phyloP scores from a whole-genome alignment of 1,140 invertebrate species.

The Camponotus pennsylvanicus region DNA sequence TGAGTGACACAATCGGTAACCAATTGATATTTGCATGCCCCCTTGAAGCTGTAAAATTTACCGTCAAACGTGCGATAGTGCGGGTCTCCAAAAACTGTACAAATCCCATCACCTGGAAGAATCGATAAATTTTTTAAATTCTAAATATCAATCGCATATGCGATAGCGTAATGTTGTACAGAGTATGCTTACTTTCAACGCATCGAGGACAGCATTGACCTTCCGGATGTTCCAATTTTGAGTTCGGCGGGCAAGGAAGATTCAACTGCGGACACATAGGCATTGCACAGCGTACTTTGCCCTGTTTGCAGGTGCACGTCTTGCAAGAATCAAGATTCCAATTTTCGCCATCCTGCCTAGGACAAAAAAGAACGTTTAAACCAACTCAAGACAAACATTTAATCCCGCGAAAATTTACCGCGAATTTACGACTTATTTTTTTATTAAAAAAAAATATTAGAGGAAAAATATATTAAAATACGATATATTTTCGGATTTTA shows the following conservation, averaged over 20 bases:
- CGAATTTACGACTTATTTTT: not conserved
- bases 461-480: not conserved
- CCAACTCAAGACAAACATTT: constrained; percentile 24
- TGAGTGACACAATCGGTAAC: constrained; percentile 92
- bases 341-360: constrained; percentile 92
- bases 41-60: constrained; percentile 96
- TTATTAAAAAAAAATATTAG: not conserved
- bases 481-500: not conserved
- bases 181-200: constrained; percentile 90
- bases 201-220: constrained; percentile 96
- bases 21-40: constrained; percentile 96
- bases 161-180: not conserved
- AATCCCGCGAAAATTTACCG: not conserved
- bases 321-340: constrained; percentile 96
- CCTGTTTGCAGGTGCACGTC: constrained; percentile 92
- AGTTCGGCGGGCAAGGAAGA: constrained; percentile 90
- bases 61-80: constrained; percentile 98
- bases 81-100: constrained; percentile 97
- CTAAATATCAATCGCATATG: not conserved
- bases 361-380: constrained; percentile 83
- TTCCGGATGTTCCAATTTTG: constrained; percentile 89
- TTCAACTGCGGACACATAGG: constrained; percentile 89
- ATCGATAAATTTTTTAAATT: not conserved
- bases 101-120: constrained; percentile 91
- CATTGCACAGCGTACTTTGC: constrained; percentile 93